phyloP scores from a whole-genome alignment of 2,888 invertebrate genomes.

The Drosophila silvestris region DNA sequence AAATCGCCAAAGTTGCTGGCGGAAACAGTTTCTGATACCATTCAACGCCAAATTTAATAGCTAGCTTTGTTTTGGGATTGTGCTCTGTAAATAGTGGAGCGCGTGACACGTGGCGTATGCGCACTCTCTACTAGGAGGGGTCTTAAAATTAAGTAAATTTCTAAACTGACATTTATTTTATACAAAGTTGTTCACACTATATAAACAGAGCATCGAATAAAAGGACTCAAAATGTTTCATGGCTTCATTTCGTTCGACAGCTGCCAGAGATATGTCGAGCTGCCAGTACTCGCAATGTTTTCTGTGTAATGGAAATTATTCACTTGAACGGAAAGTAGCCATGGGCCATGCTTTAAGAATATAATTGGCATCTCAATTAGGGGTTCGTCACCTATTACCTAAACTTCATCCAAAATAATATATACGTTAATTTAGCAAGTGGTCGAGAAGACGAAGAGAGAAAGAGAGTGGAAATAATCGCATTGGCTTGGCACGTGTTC shows the following conservation, averaged over 20 bases:
- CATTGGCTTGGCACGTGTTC: constrained; percentile 11
- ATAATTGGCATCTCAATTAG: constrained; percentile 2
- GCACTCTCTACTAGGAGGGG: constrained; percentile 4
- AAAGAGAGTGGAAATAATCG: constrained; percentile 7
- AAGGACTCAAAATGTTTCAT: not conserved
- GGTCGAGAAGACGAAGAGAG: not conserved
- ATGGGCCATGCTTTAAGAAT: not conserved
- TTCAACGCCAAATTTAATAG: constrained; percentile 34
- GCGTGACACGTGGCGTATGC: constrained; percentile 34
- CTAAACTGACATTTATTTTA: not conserved
- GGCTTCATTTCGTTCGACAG: not conserved
- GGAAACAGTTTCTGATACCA: constrained; percentile 20
- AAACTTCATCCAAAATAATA: not conserved
- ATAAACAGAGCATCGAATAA: not conserved
- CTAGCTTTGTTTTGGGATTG: constrained; percentile 33
- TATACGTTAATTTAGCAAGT: not conserved
- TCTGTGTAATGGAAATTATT: not conserved
- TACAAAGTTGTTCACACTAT: not conserved
- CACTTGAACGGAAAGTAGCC: not conserved
- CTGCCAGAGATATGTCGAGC: not conserved
- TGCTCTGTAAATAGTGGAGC: constrained; percentile 1
- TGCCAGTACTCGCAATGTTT: not conserved
- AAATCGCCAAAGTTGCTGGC: constrained; percentile 10
- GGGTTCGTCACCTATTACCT: not conserved
- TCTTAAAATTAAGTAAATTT: not conserved